These are phyloP conservation scores for Pyxicephalus adspersus DNA, from an alignment of 2,113 vertebrate species.

Conservation along the genomic window DNA sequence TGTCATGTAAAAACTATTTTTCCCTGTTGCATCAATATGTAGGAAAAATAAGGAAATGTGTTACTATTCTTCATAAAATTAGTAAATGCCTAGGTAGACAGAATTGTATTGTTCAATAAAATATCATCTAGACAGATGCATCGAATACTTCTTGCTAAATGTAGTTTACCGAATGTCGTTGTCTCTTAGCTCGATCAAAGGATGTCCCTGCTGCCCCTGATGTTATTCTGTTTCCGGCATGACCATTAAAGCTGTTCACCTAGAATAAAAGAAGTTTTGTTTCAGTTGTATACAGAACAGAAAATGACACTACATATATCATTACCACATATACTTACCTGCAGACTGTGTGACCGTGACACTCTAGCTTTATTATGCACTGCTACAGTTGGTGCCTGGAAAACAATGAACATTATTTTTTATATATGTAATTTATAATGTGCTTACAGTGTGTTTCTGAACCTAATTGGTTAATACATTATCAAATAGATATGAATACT, in stretches of 20 bases:
- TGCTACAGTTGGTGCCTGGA: neutral
- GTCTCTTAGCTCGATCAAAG: slow-evolving; percentile 5
- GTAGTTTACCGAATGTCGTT: slow-evolving; percentile 38
- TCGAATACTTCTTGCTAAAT: neutral
- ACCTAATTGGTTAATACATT: too few relatives aligned
- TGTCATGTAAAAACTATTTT: too few relatives aligned
- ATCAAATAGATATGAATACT: too few relatives aligned
- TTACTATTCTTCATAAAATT: too few relatives aligned
- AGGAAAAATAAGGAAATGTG: too few relatives aligned
- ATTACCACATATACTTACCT: neutral
- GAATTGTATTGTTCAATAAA: too few relatives aligned
- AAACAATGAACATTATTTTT: neutral
- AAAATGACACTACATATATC: neutral
- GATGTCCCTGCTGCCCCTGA: neutral
- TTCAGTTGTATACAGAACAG: neutral
- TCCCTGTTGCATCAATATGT: too few relatives aligned
- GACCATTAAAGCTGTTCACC: neutral
- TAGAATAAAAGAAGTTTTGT: neutral
- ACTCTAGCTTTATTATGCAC: neutral
- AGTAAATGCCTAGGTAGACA: too few relatives aligned
- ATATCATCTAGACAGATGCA: too few relatives aligned
- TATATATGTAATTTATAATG: neutral
- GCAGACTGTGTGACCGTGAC: neutral
- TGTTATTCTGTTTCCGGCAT: neutral
- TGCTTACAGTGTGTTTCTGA: too few relatives aligned